These are phyloP conservation scores for Sanderia malayensis DNA, from an alignment of 30 jellyfish, hydroid and myxozoan genomes.

Conservation along the genomic window DNA sequence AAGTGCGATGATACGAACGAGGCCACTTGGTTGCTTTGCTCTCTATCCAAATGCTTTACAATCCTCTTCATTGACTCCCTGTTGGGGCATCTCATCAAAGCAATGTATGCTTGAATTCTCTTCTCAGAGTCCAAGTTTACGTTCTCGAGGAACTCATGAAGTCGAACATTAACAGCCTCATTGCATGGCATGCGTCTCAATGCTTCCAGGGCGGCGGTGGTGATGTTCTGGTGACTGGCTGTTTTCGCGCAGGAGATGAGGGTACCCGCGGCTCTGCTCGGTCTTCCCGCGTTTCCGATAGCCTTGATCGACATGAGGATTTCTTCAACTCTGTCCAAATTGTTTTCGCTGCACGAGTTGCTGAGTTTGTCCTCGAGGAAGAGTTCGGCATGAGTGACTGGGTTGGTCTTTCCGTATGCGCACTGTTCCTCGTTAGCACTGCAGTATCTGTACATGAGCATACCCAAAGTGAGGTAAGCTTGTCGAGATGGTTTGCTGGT, in stretches of 20 bases:
- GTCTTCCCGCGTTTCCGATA: conserved; percentile 94
- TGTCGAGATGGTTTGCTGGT: conserved; percentile 84
- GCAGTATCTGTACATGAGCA: conserved; percentile 89
- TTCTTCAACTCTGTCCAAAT: conserved; percentile 90
- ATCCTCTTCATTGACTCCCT: conserved; percentile 54
- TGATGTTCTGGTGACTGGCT: conserved; percentile 89
- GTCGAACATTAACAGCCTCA: conserved; percentile 36
- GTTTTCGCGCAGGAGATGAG: conserved; percentile 84
- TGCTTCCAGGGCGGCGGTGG: conserved; percentile 94
- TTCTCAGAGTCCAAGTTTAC: conserved; percentile 75
- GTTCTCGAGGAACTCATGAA: conserved; percentile 49
- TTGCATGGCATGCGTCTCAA: conserved; percentile 96
- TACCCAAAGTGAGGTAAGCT: conserved; percentile 93
- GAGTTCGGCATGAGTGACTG: conserved; percentile 89
- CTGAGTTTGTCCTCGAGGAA: conserved; percentile 83
- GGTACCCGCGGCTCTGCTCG: conserved; percentile 71
- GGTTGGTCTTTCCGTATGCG: conserved; percentile 72
- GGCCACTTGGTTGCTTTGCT: conserved; percentile 83
- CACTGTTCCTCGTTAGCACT: conserved; percentile 82
- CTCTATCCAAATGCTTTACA: conserved; percentile 60
- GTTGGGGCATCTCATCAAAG: conserved; percentile 92
- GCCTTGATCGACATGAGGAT: conserved; percentile 88
- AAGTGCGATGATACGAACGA: conserved; percentile 85
- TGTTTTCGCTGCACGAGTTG: conserved; percentile 68
- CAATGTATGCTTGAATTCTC: conserved; percentile 83